A percentile compares a stretch with the other conserved stretches of the same genome.
phyloP scores from a whole-genome alignment of 2,888 invertebrate genomes.

The Oscheius sp. region DNA sequence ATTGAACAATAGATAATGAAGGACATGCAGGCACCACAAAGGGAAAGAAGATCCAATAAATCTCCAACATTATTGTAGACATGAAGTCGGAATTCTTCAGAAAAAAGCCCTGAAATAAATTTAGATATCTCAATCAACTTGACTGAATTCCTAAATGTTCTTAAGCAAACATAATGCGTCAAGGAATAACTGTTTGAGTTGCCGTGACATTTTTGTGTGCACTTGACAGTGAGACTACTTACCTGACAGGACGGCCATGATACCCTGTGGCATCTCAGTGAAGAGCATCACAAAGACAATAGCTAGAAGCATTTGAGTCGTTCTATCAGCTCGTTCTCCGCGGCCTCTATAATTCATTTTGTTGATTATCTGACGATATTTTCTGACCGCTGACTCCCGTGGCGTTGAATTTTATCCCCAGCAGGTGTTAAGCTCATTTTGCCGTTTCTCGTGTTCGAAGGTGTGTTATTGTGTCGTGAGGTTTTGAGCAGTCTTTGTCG shows the following conservation, averaged over 20 bases:
- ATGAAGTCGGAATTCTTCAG: slow-evolving; percentile 69
- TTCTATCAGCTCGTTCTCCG: slow-evolving; percentile 70
- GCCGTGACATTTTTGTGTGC: neutral
- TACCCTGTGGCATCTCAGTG: slow-evolving; percentile 73
- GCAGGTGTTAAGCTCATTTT: slow-evolving; percentile 20
- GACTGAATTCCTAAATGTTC: neutral
- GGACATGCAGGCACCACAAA: slow-evolving; percentile 73
- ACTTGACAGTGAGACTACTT: slow-evolving; percentile 31
- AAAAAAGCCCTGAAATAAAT: slow-evolving; percentile 43
- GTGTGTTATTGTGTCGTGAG: slow-evolving; percentile 27
- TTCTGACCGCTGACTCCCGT: slow-evolving; percentile 24
- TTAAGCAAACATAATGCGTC: neutral
- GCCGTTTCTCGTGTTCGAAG: slow-evolving; percentile 17
- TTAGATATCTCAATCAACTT: neutral
- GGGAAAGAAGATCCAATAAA: slow-evolving; percentile 72
- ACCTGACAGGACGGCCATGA: slow-evolving; percentile 72
- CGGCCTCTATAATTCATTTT: slow-evolving; percentile 32
- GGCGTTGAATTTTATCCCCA: slow-evolving; percentile 29
- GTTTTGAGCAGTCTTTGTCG: slow-evolving; percentile 55
- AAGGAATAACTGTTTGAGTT: too few species aligned
- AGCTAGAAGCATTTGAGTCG: slow-evolving; percentile 73
- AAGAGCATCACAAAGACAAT: slow-evolving; percentile 73
- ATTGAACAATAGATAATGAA: slow-evolving; percentile 74
- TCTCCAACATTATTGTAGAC: slow-evolving; percentile 73
- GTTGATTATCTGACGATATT: neutral